A percentile compares a stretch with the other conserved stretches of the same genome.
These are phyloP conservation scores for Andrena bucephala DNA, from an alignment of 2,888 invertebrate species.

Conservation along the genomic window DNA sequence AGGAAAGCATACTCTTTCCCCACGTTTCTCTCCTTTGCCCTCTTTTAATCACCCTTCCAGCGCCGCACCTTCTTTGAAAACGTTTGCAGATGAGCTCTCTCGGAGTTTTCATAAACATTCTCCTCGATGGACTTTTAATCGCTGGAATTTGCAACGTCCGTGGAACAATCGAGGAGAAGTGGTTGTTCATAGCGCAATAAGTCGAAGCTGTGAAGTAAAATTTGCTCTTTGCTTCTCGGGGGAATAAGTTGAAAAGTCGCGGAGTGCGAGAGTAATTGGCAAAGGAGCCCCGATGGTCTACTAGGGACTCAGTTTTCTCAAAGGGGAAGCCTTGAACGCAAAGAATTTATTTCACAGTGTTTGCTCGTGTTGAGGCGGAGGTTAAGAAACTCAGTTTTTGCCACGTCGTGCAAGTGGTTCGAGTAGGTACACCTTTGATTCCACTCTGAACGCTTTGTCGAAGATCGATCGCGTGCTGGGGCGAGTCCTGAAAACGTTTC, in stretches of 20 bases:
- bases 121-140: neutral
- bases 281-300: neutral
- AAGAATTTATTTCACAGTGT: neutral
- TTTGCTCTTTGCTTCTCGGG: neutral
- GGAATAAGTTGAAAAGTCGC: neutral
- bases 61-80: neutral
- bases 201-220: neutral
- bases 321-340: neutral
- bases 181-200: neutral
- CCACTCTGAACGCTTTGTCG: neutral
- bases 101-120: neutral
- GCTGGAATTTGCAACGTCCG: neutral
- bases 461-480: neutral
- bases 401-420: neutral
- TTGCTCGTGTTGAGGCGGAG: too few species aligned
- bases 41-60: neutral
- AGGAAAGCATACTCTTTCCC: neutral
- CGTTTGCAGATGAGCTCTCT: neutral
- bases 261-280: conserved; percentile 1
- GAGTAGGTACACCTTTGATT: neutral
- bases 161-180: neutral
- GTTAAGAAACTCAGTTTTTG: neutral
- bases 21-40: neutral
- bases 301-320: neutral
- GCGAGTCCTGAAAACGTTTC: neutral